Percentiles rank a stretch among this genome's conserved stretches.
Evolutionary conservation across 2,888 invertebrate species (phyloP).

Genomic region (Caenorhabditis parvicauda): DNA sequence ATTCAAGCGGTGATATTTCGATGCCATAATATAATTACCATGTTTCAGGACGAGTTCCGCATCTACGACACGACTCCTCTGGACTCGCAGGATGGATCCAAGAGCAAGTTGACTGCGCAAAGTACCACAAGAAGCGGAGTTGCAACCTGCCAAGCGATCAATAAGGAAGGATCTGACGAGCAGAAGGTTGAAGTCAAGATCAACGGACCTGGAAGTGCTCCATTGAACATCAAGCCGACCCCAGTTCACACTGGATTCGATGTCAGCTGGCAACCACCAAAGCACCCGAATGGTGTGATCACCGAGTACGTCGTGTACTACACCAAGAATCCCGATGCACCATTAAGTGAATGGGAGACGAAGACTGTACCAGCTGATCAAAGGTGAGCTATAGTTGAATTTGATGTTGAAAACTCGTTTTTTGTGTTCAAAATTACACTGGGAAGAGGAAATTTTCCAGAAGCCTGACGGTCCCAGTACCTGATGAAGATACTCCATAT

Average conservation of each 20-base stretch:
- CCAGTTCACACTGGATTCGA: constrained; percentile 59
- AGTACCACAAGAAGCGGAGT: constrained; percentile 55
- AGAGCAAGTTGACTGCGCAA: constrained; percentile 53
- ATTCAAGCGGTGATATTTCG: too few species aligned
- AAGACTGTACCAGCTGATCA: constrained; percentile 46
- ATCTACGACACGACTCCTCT: constrained; percentile 54
- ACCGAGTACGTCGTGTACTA: constrained; percentile 59
- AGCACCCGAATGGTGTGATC: constrained; percentile 53
- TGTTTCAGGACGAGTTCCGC: constrained; percentile 53
- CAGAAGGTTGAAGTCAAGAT: constrained; percentile 53
- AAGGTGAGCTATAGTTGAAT: constrained; percentile 1
- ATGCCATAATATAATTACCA: too few species aligned
- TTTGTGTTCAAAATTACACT: background rate
- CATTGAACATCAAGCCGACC: constrained; percentile 46
- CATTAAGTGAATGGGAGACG: constrained; percentile 52
- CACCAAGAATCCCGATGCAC: constrained; percentile 55
- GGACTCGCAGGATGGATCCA: constrained; percentile 47
- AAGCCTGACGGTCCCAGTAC: constrained; percentile 36
- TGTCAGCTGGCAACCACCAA: constrained; percentile 57
- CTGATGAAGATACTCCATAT: constrained; percentile 59
- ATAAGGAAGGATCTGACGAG: constrained; percentile 52
- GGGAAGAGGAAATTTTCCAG: constrained; percentile 6
- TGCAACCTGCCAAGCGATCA: constrained; percentile 54
- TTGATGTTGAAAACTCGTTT: background rate
- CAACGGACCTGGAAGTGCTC: constrained; percentile 55